Base-by-base conservation (phyloP, 2,797 vertebrate genomes). In the Sylvia borin region DNA sequence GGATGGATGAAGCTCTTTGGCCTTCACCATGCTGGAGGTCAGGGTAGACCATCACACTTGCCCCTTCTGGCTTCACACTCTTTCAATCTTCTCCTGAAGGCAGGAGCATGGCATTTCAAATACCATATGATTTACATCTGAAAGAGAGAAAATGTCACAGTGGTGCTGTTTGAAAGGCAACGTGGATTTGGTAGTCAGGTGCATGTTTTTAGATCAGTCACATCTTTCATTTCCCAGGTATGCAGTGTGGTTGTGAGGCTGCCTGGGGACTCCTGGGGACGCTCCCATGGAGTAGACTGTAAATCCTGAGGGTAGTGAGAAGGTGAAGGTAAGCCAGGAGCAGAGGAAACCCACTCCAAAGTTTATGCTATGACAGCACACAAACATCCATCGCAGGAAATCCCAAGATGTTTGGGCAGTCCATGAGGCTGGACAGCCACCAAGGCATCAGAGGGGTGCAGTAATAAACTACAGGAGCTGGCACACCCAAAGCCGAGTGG, bases 241-340 rank as follows among this genome's bases (percentile, higher is more conserved):
- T 25, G 40, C 71, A 42, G 38, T 18, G 40, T 19, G 29, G 7
- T 3, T 51, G 27, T 66, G 43, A 53, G 27, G 36, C 66, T 88
- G 36, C 40, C 1, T 24, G 43, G 54, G 55, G 47, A 43, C n/a
- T 74, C n/a, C 72, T 58, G 48, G 38, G 18, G 89, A 65, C 57
- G 19, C 13, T 27, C 4, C 20, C 16, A 7, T 0, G 2, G 16
- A 58, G 36, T 4, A 27, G 31, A 12, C 25, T 2, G 0, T 14
- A 50, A 79, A 70, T 34, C 36, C 34, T 29, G 43, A 47, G 11
- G 29, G 26, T 2, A 51, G 51, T 1, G 8, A 43, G 43, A 40
- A 5, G 17, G 22, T 29, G 20, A 31, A 40, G 66, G 3, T 13
- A 53, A 57, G 16, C 14, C 38, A 36, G 61, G 34, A 79, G 47